These are phyloP conservation scores for Lamellibrachia columna DNA, from an alignment of 2,888 invertebrate species.

Conservation along the genomic window DNA sequence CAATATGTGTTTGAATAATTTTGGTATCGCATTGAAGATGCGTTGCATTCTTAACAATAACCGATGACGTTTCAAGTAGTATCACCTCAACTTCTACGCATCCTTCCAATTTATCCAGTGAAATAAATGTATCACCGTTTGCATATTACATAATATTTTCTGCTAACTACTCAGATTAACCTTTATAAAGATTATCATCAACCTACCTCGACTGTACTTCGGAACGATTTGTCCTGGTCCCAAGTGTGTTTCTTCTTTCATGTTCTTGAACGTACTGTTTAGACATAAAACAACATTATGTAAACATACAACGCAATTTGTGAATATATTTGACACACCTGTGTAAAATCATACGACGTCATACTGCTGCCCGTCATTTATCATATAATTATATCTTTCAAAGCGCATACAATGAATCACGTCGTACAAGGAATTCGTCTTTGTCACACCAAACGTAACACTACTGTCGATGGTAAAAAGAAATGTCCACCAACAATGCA, in stretches of 20 bases:
- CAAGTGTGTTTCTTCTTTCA: background rate
- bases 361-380: background rate
- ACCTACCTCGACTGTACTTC: background rate
- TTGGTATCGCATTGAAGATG: background rate
- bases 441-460: background rate
- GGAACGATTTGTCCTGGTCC: background rate
- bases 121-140: background rate
- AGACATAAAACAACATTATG: background rate
- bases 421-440: too few species aligned
- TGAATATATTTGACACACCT: background rate
- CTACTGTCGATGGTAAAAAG: background rate
- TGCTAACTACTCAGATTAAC: background rate
- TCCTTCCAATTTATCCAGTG: background rate
- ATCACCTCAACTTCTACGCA: background rate
- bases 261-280: background rate
- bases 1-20: background rate
- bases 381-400: background rate
- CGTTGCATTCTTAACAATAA: too few species aligned
- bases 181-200: background rate
- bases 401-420: too few species aligned
- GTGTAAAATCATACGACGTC: too few species aligned
- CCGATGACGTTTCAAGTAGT: too few species aligned
- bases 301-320: background rate
- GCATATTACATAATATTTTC: too few species aligned
- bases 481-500: background rate